Evolutionary conservation across 2,888 invertebrate species (phyloP).

Genomic region (Drosophila rubida): DNA sequence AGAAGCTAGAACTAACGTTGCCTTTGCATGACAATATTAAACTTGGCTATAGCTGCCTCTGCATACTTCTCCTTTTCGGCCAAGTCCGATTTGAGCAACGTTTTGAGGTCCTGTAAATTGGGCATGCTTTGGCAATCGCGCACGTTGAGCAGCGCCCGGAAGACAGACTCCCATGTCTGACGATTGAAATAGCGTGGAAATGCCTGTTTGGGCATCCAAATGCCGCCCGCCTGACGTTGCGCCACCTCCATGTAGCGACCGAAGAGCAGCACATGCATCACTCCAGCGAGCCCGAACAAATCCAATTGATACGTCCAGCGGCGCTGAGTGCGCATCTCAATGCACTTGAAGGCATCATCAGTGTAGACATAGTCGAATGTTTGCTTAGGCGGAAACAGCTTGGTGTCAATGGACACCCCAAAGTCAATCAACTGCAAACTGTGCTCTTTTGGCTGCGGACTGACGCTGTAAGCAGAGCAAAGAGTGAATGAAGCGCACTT

Average conservation of each 20-base stretch:
- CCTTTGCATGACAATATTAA: slow-evolving; percentile 75
- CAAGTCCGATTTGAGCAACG: slow-evolving; percentile 80
- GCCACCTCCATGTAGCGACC: slow-evolving; percentile 95
- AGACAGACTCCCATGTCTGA: slow-evolving; percentile 92
- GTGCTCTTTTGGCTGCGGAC: slow-evolving; percentile 85
- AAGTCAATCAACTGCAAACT: slow-evolving; percentile 96
- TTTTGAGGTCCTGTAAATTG: slow-evolving; percentile 86
- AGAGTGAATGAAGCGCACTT: background rate
- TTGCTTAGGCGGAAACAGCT: slow-evolving; percentile 90
- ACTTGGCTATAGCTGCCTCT: slow-evolving; percentile 79
- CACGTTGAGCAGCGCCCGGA: slow-evolving; percentile 92
- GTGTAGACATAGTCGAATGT: slow-evolving; percentile 88
- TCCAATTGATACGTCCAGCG: slow-evolving; percentile 98
- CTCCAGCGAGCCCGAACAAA: slow-evolving; percentile 94
- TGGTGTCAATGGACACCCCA: slow-evolving; percentile 97
- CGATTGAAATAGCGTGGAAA: slow-evolving; percentile 88
- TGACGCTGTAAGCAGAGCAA: slow-evolving; percentile 84
- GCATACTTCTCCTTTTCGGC: slow-evolving; percentile 81
- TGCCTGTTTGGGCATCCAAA: slow-evolving; percentile 81
- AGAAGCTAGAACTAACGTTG: slow-evolving; percentile 13
- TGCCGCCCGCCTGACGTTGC: slow-evolving; percentile 84
- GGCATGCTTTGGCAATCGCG: slow-evolving; percentile 91
- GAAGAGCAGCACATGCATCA: slow-evolving; percentile 94
- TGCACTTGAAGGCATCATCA: slow-evolving; percentile 92
- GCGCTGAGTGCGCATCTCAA: slow-evolving; percentile 95